Base-by-base conservation (phyloP, 2,888 invertebrate species). In the Antitype chi region DNA sequence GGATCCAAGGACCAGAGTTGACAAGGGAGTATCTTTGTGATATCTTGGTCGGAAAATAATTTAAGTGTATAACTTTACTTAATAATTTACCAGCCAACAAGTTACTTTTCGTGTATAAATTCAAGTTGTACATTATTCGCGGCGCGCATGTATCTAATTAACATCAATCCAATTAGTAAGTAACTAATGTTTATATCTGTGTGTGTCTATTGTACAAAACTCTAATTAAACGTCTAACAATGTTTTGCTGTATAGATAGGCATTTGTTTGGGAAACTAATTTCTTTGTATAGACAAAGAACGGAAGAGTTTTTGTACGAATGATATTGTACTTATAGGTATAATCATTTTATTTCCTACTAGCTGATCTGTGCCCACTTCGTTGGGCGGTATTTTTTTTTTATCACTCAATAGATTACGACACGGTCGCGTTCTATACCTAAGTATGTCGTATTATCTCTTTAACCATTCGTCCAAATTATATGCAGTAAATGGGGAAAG, bases 81-180 rank as follows among this genome's bases (percentile, higher is more conserved):
- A 52, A 57, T 11, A 23, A 60, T 43, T n/a, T 32, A 70, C 55
- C 52, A 43, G 49, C 17, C n/a, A 28, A 53, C 15, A 66, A 13
- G 11, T 60, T 28, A 25, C n/a, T 57, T 66, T 67, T 66, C 38
- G n/a, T 57, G 55, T 75, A 8, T 57, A 49, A 67, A 11, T 52
- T 32, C 57, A 32, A 0, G 23, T 20, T 76, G 49, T 62, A 52
- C 25, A 47, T 76, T 63, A 70, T 81, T 74, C 43, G 67, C 53
- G 68, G 55, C 55, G 66, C 52, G 63, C 59, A 32, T 76, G 71
- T 32, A 60, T 60, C 60, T 76, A 85, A 85, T 84, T 85, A 82
- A 60, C 82, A 78, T 66, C 68, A 82, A 70, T 74, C 85, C 82
- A 84, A 84, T 84, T 85, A 85, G 85, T 71, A 20, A 38, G 47